Evolutionary conservation across 2,888 invertebrate genomes (phyloP).

Genomic region (Epinotia demarniana): DNA sequence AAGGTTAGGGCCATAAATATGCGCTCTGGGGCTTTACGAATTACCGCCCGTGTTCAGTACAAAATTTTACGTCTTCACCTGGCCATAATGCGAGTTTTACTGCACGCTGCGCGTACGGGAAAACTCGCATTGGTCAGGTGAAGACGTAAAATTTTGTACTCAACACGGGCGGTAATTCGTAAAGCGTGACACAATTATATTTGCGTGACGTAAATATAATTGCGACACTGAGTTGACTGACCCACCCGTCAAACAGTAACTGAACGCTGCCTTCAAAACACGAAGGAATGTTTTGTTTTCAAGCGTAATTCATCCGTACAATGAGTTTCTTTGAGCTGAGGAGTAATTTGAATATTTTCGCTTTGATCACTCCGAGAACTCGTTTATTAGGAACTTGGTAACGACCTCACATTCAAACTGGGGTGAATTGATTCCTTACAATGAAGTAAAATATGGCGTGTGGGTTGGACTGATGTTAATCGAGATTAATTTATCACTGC

Average conservation of each 20-base stretch:
- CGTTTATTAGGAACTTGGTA: conserved; percentile 41
- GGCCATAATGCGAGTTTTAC: too few species aligned
- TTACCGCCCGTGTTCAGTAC: too few species aligned
- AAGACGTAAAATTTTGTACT: too few species aligned
- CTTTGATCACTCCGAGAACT: conserved; percentile 41
- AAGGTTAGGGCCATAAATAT: too few species aligned
- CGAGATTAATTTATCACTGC: conserved; percentile 39
- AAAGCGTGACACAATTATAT: too few species aligned
- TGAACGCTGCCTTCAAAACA: conserved; percentile 4
- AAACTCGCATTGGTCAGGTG: too few species aligned
- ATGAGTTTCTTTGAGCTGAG: conserved; percentile 40
- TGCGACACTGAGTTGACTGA: conserved; percentile 16
- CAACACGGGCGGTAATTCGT: too few species aligned
- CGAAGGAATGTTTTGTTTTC: conserved; percentile 38
- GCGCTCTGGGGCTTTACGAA: too few species aligned
- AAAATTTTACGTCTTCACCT: too few species aligned
- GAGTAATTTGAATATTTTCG: conserved; percentile 44
- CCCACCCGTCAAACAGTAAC: not conserved
- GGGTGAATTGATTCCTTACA: conserved; percentile 42
- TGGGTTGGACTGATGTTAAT: conserved; percentile 38
- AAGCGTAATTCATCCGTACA: conserved; percentile 37
- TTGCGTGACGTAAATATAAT: too few species aligned
- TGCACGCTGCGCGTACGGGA: too few species aligned
- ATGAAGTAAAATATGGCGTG: conserved; percentile 42
- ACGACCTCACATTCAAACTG: conserved; percentile 37